Evolutionary conservation across 92 coral and sea anemone species (phyloP).

Genomic region (Epizoanthus stellaris): DNA sequence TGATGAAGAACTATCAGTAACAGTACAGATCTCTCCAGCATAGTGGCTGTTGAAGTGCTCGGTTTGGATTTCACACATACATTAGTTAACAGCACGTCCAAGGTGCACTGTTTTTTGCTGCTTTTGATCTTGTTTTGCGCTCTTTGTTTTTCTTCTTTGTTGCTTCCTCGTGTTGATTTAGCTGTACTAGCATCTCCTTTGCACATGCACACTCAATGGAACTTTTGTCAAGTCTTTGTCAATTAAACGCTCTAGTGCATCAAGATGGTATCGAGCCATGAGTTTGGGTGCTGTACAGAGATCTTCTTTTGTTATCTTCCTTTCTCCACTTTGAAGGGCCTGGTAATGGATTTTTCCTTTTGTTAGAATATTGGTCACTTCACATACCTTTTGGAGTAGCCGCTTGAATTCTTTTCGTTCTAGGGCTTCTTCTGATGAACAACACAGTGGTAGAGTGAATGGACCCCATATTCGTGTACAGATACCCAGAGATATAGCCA

Average conservation of each 20-base stretch:
- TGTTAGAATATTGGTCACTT: background rate
- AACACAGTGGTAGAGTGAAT: too few species aligned
- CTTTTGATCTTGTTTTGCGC: background rate
- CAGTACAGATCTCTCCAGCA: background rate
- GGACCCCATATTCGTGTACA: too few species aligned
- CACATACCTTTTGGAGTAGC: too few species aligned
- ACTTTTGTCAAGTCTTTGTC: background rate
- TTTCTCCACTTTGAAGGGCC: background rate
- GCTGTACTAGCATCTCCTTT: background rate
- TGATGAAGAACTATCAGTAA: background rate
- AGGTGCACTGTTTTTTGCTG: conserved; percentile 8
- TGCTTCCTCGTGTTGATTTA: background rate
- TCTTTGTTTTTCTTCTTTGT: background rate
- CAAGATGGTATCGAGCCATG: background rate
- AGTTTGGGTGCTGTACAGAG: background rate
- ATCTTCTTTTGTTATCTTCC: background rate
- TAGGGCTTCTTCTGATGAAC: too few species aligned
- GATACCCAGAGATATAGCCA: too few species aligned
- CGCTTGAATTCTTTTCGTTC: too few species aligned
- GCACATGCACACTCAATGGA: conserved; percentile 1
- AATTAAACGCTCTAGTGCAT: background rate
- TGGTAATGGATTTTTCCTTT: background rate
- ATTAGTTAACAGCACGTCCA: background rate
- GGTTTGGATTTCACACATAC: too few species aligned
- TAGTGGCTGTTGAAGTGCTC: background rate